These are phyloP conservation scores for Erpobdella octoculata DNA, from an alignment of 2,888 invertebrate species.

Conservation along the genomic window DNA sequence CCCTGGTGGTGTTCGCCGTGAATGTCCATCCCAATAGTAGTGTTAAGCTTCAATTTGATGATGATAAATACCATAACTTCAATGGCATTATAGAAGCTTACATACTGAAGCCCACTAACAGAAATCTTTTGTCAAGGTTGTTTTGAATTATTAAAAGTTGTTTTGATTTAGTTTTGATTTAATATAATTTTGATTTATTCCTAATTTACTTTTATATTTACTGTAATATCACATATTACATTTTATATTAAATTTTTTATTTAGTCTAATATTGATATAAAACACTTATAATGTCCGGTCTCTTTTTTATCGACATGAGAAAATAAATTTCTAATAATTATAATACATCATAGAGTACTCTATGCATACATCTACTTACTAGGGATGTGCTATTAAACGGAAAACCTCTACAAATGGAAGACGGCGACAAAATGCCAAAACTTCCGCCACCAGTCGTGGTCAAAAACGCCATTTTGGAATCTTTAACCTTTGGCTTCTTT, in stretches of 20 bases:
- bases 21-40: conserved; percentile 1
- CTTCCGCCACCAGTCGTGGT: not conserved
- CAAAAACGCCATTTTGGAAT: not conserved
- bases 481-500: conserved; percentile 24
- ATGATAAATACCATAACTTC: not conserved
- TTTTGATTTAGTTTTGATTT: not conserved
- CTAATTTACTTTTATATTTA: too few species aligned
- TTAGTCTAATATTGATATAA: too few species aligned
- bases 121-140: conserved; percentile 2
- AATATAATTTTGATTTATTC: not conserved
- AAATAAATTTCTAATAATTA: not conserved
- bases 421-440: not conserved
- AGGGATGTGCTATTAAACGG: not conserved
- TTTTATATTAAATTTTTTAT: too few species aligned
- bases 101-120: not conserved
- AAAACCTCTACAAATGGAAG: not conserved
- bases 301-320: not conserved
- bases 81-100: conserved; percentile 8
- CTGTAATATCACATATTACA: too few species aligned
- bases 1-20: conserved; percentile 9
- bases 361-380: not conserved
- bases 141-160: not conserved
- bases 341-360: not conserved
- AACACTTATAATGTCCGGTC: not conserved
- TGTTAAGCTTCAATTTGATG: not conserved